Base-by-base conservation (phyloP, 2,113 vertebrate genomes). In the Eolophus roseicapilla region DNA sequence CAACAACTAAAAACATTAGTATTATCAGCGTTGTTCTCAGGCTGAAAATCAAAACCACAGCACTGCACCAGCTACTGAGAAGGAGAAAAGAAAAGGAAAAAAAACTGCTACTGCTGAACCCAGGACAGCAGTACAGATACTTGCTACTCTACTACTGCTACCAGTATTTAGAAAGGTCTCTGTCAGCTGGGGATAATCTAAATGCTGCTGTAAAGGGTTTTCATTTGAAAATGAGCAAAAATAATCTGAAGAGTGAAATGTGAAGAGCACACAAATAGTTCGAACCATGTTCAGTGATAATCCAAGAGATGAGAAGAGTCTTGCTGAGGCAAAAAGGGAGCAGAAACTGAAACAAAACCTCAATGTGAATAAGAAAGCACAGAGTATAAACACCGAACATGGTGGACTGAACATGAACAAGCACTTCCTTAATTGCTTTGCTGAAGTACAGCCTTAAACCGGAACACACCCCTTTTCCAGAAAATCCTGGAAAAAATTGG, bases 141-240 rank as follows among this genome's bases (percentile, higher is more conserved):
- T 82, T 80, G 65, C 47, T 64, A 67, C 24, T 46, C n/a, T 59
- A 23, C 43, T 46, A 25, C 52, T 65, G 47, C 35, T 69, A 65
- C 31, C 21, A 31, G 27, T 69, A 65, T 31, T 88, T 64, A 46
- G 27, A 69, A 91, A 83, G 39, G 35, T 57, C 43, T 89, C 35
- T 95, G 86, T 47, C 35, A 84, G 9, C n/a, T 68, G 57, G 33
- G 6, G 8, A 71, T 79, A 44, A 89, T 43, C 47, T 68, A 60
- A 89, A 64, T 44, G 47, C 20, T 68, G 9, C 33, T 91, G 62
- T 35, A 85, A 86, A 89, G 14, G 28, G 39, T 47, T 81, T 78
- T 87, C 39, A 81, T 84, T 75, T 71, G 33, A 85, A 96, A 91
- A 71, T 27, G 17, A 76, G 28, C 27, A 94, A 75, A 93, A 95